Evolutionary conservation across 2,797 vertebrate genomes (phyloP).

Genomic region (Spinus pinus): DNA sequence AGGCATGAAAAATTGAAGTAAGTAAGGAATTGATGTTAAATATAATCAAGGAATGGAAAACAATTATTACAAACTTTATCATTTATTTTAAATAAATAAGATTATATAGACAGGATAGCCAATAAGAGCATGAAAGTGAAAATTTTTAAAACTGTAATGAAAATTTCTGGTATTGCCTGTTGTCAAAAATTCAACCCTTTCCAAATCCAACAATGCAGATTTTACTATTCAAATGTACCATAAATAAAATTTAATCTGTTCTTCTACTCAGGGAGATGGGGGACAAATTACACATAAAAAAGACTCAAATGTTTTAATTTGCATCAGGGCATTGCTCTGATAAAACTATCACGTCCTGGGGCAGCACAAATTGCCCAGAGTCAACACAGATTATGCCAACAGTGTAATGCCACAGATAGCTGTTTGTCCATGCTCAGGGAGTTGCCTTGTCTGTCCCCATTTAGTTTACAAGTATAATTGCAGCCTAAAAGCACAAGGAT

Average conservation of each 20-base stretch:
- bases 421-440: neutral
- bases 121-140: neutral
- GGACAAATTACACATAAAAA: neutral
- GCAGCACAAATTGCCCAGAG: neutral
- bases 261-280: neutral
- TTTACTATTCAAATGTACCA: neutral
- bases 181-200: neutral
- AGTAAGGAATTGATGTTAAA: neutral
- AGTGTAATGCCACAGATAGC: neutral
- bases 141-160: neutral
- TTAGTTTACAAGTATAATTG: neutral
- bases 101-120: neutral
- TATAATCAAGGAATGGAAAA: neutral
- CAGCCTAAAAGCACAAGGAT: neutral
- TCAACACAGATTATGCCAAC: rapidly evolving
- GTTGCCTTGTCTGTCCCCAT: neutral
- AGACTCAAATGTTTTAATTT: neutral
- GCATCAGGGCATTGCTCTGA: neutral
- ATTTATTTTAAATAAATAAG: neutral
- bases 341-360: neutral
- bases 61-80: neutral
- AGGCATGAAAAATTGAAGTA: neutral
- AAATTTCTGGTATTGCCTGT: neutral
- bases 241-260: neutral
- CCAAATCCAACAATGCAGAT: neutral